Percentiles rank a stretch among this genome's conserved stretches.
phyloP scores from a whole-genome alignment of 2,113 vertebrate genomes.

The Thinocorus orbignyianus region DNA sequence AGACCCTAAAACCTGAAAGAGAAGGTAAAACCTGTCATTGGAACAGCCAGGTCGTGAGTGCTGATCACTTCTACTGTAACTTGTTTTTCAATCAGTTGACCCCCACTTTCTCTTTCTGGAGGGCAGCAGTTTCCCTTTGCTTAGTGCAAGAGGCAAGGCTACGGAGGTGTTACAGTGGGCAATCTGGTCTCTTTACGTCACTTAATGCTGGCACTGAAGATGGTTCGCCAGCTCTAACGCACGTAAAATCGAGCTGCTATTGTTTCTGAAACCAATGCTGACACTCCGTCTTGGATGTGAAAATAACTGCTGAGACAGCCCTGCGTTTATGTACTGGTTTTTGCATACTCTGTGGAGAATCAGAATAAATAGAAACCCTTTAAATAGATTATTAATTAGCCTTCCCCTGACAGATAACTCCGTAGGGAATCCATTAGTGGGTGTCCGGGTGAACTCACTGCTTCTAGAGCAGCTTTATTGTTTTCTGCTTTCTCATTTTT shows the following conservation, averaged over 20 bases:
- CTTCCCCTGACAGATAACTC: not conserved
- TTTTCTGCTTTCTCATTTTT: slow-evolving; percentile 50
- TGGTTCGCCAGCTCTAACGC: not conserved
- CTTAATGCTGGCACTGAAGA: not conserved
- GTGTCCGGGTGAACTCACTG: not conserved
- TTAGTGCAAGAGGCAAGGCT: not conserved
- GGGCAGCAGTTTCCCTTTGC: not conserved
- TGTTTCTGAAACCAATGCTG: not conserved
- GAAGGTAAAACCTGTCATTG: not conserved
- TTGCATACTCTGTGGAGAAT: not conserved
- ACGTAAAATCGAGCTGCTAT: not conserved
- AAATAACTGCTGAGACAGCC: not conserved
- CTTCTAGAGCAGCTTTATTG: slow-evolving; percentile 24
- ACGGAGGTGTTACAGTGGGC: not conserved
- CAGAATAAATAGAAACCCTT: slow-evolving; percentile 23
- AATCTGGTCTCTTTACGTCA: not conserved
- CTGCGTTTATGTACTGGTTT: not conserved
- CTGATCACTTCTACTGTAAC: not conserved
- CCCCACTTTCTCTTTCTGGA: not conserved
- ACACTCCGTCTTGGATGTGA: not conserved
- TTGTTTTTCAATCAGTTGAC: not conserved
- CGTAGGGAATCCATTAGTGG: slow-evolving; percentile 8
- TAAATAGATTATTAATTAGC: slow-evolving; percentile 54
- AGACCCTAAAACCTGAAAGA: not conserved
- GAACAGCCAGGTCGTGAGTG: not conserved